A percentile compares a stretch with the other conserved stretches of the same genome.
phyloP scores from a whole-genome alignment of 2,888 invertebrate species.

The Scaeva pyrastri region DNA sequence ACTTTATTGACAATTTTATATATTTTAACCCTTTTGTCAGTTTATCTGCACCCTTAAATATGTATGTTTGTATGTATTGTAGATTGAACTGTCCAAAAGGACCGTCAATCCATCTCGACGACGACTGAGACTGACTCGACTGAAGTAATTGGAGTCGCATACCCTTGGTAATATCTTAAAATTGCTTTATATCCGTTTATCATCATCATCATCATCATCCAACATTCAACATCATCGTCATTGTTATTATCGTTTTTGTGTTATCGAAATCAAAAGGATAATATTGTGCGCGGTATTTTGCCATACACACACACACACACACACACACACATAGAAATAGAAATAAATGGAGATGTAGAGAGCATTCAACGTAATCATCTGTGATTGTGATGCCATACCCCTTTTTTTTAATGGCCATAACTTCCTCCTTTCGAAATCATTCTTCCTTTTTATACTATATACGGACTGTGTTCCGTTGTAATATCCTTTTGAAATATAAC shows the following conservation, averaged over 20 bases:
- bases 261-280: slow-evolving; percentile 67
- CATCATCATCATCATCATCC: slow-evolving; percentile 49
- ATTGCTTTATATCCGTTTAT: slow-evolving; percentile 63
- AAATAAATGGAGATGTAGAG: slow-evolving; percentile 26
- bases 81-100: slow-evolving; percentile 37
- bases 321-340: too few relatives aligned
- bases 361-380: slow-evolving; percentile 52
- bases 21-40: slow-evolving; percentile 40
- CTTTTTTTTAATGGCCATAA: slow-evolving; percentile 43
- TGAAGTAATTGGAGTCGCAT: slow-evolving; percentile 58
- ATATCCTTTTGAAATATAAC: slow-evolving; percentile 59
- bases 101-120: neutral
- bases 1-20: slow-evolving; percentile 41
- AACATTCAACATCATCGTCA: slow-evolving; percentile 31
- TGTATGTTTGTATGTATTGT: neutral
- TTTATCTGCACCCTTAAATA: neutral
- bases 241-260: slow-evolving; percentile 56
- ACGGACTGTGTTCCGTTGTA: neutral
- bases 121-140: slow-evolving; percentile 18
- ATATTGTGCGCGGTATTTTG: slow-evolving; percentile 44
- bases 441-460: neutral
- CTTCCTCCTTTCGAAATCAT: slow-evolving; percentile 46
- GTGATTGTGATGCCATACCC: slow-evolving; percentile 30
- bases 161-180: slow-evolving; percentile 50
- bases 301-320: too few relatives aligned